Evolutionary conservation across 2,888 invertebrate genomes (phyloP).

Genomic region (Catocala fraxini): DNA sequence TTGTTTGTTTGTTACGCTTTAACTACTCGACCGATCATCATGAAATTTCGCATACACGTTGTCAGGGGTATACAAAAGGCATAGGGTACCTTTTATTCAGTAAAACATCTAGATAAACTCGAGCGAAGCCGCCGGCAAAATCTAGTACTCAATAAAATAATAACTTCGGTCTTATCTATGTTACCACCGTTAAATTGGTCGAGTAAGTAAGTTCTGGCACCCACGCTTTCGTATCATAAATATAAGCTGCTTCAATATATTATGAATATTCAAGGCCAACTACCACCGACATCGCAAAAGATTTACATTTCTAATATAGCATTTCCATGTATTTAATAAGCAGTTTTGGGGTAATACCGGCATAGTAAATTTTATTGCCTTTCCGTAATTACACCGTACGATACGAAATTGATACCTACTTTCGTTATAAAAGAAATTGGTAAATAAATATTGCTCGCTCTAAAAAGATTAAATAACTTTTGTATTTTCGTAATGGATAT

Average conservation of each 20-base stretch:
- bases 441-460: conserved; percentile 4
- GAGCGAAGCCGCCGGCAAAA: too few relatives aligned
- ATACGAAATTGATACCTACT: conserved; percentile 1
- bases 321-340: conserved; percentile 20
- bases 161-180: too few relatives aligned
- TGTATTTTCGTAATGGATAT: conserved; percentile 34
- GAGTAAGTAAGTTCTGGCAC: too few relatives aligned
- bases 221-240: background rate
- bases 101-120: too few relatives aligned
- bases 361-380: conserved; percentile 18
- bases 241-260: background rate
- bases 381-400: conserved; percentile 23
- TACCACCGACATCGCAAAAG: background rate
- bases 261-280: conserved; percentile 7
- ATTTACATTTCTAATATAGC: conserved; percentile 3
- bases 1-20: too few relatives aligned
- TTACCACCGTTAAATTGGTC: too few relatives aligned
- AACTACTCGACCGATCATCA: too few relatives aligned
- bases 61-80: too few relatives aligned
- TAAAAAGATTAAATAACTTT: conserved; percentile 17
- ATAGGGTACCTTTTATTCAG: too few relatives aligned
- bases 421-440: conserved; percentile 1
- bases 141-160: too few relatives aligned
- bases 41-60: too few relatives aligned
- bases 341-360: conserved; percentile 7